A percentile compares a stretch with the other conserved stretches of the same genome.
Evolutionary conservation across 1,140 invertebrate species (phyloP).

Genomic region (Chelonus insularis): DNA sequence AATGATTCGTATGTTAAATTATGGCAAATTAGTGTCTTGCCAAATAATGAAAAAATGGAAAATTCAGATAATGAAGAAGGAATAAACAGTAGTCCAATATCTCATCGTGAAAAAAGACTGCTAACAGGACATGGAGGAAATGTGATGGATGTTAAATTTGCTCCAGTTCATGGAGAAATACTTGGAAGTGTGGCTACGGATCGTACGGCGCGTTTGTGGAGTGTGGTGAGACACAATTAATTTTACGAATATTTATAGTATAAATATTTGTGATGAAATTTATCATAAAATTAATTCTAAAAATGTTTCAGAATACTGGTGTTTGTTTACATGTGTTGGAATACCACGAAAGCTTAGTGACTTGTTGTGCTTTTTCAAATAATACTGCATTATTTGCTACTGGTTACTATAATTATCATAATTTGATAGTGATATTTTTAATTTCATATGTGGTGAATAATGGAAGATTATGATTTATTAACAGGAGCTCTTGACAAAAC

Average conservation of each 20-base stretch:
- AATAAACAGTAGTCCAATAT: background rate
- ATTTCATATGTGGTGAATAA: no score
- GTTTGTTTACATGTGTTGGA: slow-evolving; percentile 65
- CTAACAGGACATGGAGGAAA: slow-evolving; percentile 63
- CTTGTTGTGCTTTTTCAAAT: slow-evolving; percentile 61
- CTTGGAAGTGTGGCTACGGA: slow-evolving; percentile 67
- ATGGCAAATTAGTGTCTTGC: slow-evolving; percentile 65
- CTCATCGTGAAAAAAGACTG: slow-evolving; percentile 37
- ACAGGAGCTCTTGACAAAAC: slow-evolving; percentile 61
- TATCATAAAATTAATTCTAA: background rate
- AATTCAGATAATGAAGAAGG: slow-evolving; percentile 11
- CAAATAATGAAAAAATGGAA: slow-evolving; percentile 5
- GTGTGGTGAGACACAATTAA: slow-evolving; percentile 59
- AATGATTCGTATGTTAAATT: slow-evolving; percentile 74
- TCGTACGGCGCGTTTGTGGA: slow-evolving; percentile 67
- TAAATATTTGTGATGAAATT: no score
- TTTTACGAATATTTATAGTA: no score
- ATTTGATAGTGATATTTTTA: no score
- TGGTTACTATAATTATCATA: slow-evolving; percentile 49
- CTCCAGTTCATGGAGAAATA: slow-evolving; percentile 59
- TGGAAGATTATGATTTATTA: no score
- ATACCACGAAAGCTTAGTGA: slow-evolving; percentile 62
- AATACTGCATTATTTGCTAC: slow-evolving; percentile 61
- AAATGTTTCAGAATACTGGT: slow-evolving; percentile 53
- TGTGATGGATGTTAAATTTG: slow-evolving; percentile 66